A percentile compares a stretch with the other conserved stretches of the same genome.
Conservation (phyloP, 2,113 vertebrate species). For the Plecturocebus donacophilus region DNA sequence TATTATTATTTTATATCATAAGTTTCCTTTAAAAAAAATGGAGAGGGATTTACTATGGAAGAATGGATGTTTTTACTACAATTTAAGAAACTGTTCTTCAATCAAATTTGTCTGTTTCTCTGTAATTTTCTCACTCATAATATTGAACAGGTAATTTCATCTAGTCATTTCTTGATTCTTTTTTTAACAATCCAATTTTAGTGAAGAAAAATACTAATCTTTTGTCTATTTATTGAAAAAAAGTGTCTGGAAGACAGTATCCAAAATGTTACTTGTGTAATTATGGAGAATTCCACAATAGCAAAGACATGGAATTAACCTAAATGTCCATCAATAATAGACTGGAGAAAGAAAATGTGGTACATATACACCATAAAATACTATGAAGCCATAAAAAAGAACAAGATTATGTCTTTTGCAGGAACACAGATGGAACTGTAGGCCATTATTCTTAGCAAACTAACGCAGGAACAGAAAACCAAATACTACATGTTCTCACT, state of each 20-base stretch:
- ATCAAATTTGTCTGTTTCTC: neutral
- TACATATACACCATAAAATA: too few species aligned
- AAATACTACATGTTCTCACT: too few species aligned
- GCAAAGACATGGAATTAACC: too few species aligned
- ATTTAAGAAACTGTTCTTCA: neutral
- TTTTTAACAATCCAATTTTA: neutral
- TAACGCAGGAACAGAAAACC: too few species aligned
- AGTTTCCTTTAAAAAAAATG: neutral
- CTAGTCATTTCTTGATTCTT: neutral
- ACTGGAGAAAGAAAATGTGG: too few species aligned
- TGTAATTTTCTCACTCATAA: neutral
- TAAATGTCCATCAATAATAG: too few species aligned
- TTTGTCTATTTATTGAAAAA: conserved; percentile 10
- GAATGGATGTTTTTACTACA: neutral
- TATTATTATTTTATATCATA: neutral
- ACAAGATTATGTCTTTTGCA: too few species aligned
- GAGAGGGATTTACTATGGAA: neutral
- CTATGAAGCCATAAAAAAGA: too few species aligned
- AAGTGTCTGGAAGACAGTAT: neutral
- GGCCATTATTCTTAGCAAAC: too few species aligned
- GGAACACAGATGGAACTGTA: too few species aligned
- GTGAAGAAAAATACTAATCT: neutral
- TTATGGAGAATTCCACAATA: neutral
- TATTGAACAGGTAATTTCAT: neutral
- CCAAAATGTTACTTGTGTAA: neutral